phyloP scores from a whole-genome alignment of 2,888 invertebrate species.

The Conops quadrifasciatus region DNA sequence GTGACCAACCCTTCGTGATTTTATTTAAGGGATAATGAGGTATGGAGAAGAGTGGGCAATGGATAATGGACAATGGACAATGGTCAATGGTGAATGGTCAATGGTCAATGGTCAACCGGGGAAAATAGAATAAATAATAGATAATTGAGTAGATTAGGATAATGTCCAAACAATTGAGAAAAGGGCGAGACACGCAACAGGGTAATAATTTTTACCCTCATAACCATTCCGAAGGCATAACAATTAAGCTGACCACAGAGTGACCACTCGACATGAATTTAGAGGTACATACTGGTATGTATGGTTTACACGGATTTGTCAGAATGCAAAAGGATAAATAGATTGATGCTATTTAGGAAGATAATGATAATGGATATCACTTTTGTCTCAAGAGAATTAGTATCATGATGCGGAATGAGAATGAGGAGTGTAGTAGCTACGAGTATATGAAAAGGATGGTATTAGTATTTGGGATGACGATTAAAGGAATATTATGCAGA shows the following conservation, averaged over 20 bases:
- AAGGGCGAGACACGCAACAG: slow-evolving; percentile 20
- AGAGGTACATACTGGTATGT: background rate
- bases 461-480: too few relatives aligned
- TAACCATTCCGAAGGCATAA: background rate
- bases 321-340: background rate
- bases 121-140: slow-evolving; percentile 8
- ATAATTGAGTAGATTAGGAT: slow-evolving; percentile 4
- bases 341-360: background rate
- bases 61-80: background rate
- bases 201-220: slow-evolving; percentile 1
- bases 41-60: background rate
- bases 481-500: too few relatives aligned
- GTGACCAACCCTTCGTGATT: background rate
- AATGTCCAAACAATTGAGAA: slow-evolving; percentile 23
- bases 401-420: background rate
- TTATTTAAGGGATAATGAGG: background rate
- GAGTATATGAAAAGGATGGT: background rate
- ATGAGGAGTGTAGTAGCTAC: background rate
- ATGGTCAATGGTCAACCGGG: slow-evolving; percentile 17
- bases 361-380: background rate
- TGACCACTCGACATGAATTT: slow-evolving; percentile 13
- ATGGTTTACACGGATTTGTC: background rate
- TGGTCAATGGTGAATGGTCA: slow-evolving; percentile 26
- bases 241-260: slow-evolving; percentile 10
- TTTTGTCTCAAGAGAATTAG: background rate